A percentile compares a stretch with the other conserved stretches of the same genome.
phyloP scores from a whole-genome alignment of 2,888 invertebrate species.

The Hyles lineata region DNA sequence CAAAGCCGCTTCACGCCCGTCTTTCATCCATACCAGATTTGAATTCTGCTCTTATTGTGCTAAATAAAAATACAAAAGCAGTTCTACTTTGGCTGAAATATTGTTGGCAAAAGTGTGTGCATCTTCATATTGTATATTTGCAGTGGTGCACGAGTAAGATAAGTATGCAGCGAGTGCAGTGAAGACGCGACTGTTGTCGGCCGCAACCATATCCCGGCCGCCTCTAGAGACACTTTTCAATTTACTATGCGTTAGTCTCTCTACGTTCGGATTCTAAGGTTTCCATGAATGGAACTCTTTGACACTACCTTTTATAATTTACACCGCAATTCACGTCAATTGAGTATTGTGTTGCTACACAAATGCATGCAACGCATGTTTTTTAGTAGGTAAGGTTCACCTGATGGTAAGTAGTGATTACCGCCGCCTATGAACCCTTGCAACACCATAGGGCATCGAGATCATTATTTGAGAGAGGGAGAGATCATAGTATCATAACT shows the following conservation, averaged over 20 bases:
- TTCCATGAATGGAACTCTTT: constrained; percentile 5
- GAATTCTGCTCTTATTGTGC: too few species aligned
- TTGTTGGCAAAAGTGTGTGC: not conserved
- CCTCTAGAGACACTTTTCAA: constrained; percentile 20
- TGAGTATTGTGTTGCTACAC: not conserved
- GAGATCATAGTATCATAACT: too few species aligned
- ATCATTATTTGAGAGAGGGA: too few species aligned
- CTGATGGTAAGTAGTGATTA: too few species aligned
- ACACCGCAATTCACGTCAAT: not conserved
- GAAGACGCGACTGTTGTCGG: not conserved
- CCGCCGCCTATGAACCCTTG: too few species aligned
- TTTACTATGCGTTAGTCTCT: constrained; percentile 22
- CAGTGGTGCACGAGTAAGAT: constrained; percentile 8
- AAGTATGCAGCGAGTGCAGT: constrained; percentile 10
- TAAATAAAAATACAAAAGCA: not conserved
- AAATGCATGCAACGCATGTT: too few species aligned
- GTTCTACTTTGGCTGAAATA: not conserved
- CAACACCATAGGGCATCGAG: too few species aligned
- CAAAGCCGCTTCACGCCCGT: too few species aligned
- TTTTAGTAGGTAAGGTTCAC: too few species aligned
- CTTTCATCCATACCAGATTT: too few species aligned
- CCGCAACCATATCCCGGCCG: not conserved
- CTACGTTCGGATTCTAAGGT: not conserved
- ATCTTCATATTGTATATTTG: not conserved
- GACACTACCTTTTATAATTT: not conserved